Evolutionary conservation across 2,797 vertebrate genomes (phyloP).

Genomic region (Nannoperca australis): DNA sequence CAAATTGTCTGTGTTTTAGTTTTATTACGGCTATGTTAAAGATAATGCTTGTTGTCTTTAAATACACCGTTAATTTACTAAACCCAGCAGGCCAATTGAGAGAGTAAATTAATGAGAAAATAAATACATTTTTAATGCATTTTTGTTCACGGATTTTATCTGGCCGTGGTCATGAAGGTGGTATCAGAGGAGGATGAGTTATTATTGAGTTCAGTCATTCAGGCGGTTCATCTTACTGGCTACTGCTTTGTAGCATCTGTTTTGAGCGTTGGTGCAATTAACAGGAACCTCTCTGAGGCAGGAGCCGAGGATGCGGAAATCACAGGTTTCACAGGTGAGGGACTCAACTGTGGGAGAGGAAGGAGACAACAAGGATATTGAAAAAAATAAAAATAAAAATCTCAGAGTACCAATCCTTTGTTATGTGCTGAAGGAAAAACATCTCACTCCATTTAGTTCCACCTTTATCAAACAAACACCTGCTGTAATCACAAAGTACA

Average conservation of each 20-base stretch:
- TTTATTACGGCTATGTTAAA: no score
- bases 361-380: background rate
- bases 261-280: background rate
- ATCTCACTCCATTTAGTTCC: background rate
- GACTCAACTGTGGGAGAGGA: constrained; percentile 55
- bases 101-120: background rate
- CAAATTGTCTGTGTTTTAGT: no score
- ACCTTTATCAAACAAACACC: constrained; percentile 29
- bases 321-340: constrained; percentile 67
- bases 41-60: background rate
- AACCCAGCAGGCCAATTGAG: background rate
- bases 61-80: background rate
- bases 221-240: constrained; percentile 58
- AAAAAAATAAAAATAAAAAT: background rate
- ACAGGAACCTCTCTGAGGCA: background rate
- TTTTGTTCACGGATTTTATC: background rate
- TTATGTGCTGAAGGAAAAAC: background rate
- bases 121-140: background rate
- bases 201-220: background rate
- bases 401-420: background rate
- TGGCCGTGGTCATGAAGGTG: background rate
- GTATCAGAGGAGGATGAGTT: background rate
- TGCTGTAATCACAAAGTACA: constrained; percentile 32
- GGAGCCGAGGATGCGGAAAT: constrained; percentile 22
- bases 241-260: constrained; percentile 47